These are phyloP conservation scores for Embiotoca jacksoni DNA, from an alignment of 2,113 vertebrate genomes.

Conservation along the genomic window DNA sequence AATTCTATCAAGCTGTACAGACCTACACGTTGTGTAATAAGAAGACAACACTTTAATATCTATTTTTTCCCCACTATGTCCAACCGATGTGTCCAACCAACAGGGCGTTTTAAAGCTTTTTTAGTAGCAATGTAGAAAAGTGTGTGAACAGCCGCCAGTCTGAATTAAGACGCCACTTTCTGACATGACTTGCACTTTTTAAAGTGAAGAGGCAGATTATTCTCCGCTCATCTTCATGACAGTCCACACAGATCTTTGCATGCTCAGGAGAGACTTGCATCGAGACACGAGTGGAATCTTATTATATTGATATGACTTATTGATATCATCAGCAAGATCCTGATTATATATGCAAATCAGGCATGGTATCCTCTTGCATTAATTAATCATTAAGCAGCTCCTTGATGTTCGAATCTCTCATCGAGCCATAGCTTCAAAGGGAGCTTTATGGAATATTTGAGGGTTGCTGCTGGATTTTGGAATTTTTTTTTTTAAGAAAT, in stretches of 20 bases:
- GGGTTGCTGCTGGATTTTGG: conserved; percentile 6
- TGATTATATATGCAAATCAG: conserved; percentile 45
- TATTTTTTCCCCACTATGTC: too few species aligned
- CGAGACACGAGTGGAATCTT: conserved; percentile 23
- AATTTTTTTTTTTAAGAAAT: conserved; percentile 12
- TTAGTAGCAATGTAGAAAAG: neutral
- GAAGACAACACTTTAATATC: too few species aligned
- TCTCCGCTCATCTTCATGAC: conserved; percentile 9
- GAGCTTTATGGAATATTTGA: conserved; percentile 18
- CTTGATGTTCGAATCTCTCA: conserved; percentile 59
- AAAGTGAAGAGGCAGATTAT: neutral
- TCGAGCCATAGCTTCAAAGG: conserved; percentile 55
- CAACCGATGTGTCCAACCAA: too few species aligned
- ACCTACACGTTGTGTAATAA: too few species aligned
- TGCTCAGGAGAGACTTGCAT: conserved; percentile 4
- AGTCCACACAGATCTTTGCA: conserved; percentile 7
- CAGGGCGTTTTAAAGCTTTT: neutral
- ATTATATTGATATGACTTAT: conserved; percentile 44
- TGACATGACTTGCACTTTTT: conserved; percentile 38
- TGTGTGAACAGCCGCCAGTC: conserved; percentile 14
- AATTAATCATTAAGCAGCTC: conserved; percentile 64
- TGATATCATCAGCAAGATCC: conserved; percentile 37
- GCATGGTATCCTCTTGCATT: conserved; percentile 33
- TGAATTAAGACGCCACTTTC: conserved; percentile 26
- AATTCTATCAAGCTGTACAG: too few species aligned